Base-by-base conservation (phyloP, 2,113 vertebrate genomes). In the Rutilus rutilus region DNA sequence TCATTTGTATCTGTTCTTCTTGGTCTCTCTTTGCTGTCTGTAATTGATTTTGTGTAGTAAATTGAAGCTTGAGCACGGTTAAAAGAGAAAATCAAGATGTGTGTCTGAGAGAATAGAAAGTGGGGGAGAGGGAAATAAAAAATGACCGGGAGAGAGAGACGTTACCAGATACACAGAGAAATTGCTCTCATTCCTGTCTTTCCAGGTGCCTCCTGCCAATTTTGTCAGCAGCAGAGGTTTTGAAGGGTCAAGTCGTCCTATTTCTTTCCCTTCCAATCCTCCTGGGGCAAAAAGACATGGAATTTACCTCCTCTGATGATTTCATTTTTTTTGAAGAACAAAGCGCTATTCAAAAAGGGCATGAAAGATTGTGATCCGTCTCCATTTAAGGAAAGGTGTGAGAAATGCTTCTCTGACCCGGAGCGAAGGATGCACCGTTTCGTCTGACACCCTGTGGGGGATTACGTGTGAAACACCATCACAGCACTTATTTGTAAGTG, bases 271-370 rank as follows among this genome's bases (percentile, higher is more conserved):
- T 89, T 89, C 88, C 45, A 42, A 82, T 85, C 89, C 88, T 91
- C 89, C 87, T 62, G 74, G 88, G 89, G 89, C 89, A 91, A 87
- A 87, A 91, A 91, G 90, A 91, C 90, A 83, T 89, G 90, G 93
- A 93, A 95, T 95, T 94, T 95, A 93, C 92, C 89, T 88, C 30
- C 84, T 92, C 89, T 77, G 60, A 52, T 47, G 78, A 73, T 78
- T 77, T 9, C 2, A 9, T 42, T 2, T 9, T 42, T 92, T 89
- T 7, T 94, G 91, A 93, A 89, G 89, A 89, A 71, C 67, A 25
- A 57, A 73, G 50, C 9, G 14, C 23, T 11, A 19, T 60, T 57
- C 42, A 12, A 45, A 33, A 30, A 7, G 57, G 30, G 27, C 91
- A 90, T 91, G 88, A 90, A 78, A 92, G 93, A 91, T 93, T 88